A percentile compares a stretch with the other conserved stretches of the same genome.
Conservation (phyloP, 2,888 invertebrate genomes). For the Pegoplata infirma region DNA sequence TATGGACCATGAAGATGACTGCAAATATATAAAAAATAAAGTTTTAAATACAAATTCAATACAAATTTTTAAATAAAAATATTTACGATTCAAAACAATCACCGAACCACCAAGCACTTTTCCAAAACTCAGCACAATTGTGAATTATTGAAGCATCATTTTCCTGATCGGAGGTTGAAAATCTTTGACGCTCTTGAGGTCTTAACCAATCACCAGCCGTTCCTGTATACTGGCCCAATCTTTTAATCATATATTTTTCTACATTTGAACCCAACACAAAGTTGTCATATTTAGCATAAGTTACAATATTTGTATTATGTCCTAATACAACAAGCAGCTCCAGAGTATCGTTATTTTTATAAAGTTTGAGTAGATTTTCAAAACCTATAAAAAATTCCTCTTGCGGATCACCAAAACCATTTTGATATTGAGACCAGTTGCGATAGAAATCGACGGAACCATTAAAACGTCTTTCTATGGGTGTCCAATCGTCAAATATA, state of each 20-base stretch:
- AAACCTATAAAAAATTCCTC: slow-evolving; percentile 46
- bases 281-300: slow-evolving; percentile 52
- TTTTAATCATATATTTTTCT: slow-evolving; percentile 34
- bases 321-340: slow-evolving; percentile 49
- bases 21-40: not conserved
- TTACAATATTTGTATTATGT: slow-evolving; percentile 29
- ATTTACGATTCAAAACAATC: slow-evolving; percentile 43
- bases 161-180: slow-evolving; percentile 47
- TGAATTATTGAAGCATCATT: slow-evolving; percentile 30
- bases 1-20: slow-evolving; percentile 50
- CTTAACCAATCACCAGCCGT: slow-evolving; percentile 43
- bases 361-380: slow-evolving; percentile 21
- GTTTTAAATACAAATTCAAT: no score
- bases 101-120: slow-evolving; percentile 54
- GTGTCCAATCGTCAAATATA: slow-evolving; percentile 45
- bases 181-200: slow-evolving; percentile 39
- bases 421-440: slow-evolving; percentile 42
- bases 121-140: slow-evolving; percentile 45
- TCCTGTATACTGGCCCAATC: slow-evolving; percentile 35
- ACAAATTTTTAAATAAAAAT: no score
- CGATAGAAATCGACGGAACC: slow-evolving; percentile 48
- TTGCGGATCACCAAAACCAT: slow-evolving; percentile 42
- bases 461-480: slow-evolving; percentile 44
- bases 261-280: slow-evolving; percentile 33
- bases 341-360: not conserved